Percentiles rank a stretch among this genome's conserved stretches.
Conservation (phyloP, 2,113 vertebrate species). For the crab-eating macaque (Macaca fascicularis) region DNA sequence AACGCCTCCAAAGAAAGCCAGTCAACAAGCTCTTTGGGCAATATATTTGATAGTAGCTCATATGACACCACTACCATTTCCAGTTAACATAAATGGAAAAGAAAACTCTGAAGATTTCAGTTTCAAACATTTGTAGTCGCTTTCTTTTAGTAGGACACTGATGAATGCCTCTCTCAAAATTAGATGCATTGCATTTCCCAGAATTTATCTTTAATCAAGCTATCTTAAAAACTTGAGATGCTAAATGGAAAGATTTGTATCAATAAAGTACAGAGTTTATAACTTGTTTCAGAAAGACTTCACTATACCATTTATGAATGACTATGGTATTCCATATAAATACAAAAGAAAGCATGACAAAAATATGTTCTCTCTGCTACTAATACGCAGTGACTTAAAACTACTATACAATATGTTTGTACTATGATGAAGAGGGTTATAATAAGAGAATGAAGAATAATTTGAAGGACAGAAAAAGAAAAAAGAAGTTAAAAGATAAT, state of each 20-base stretch:
- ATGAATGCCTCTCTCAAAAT: neutral
- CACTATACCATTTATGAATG: neutral
- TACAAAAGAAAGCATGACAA: neutral
- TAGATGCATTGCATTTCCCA: neutral
- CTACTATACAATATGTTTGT: neutral
- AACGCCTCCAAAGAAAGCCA: neutral
- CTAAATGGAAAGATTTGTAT: neutral
- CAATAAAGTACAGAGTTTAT: neutral
- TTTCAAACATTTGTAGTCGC: neutral
- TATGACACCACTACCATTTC: neutral
- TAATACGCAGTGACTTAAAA: neutral
- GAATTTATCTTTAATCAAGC: neutral
- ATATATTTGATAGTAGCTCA: neutral
- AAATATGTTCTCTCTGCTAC: neutral
- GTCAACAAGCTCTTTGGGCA: neutral
- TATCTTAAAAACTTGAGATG: neutral
- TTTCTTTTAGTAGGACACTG: neutral
- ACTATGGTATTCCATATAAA: neutral
- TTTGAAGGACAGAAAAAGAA: neutral
- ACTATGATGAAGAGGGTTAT: neutral
- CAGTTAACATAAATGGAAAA: neutral
- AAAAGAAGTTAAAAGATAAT: neutral
- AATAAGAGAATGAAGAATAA: neutral
- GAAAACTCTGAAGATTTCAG: neutral
- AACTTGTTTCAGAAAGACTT: neutral